Conservation (phyloP, 2,888 invertebrate species). For the Piscicola geometra region DNA sequence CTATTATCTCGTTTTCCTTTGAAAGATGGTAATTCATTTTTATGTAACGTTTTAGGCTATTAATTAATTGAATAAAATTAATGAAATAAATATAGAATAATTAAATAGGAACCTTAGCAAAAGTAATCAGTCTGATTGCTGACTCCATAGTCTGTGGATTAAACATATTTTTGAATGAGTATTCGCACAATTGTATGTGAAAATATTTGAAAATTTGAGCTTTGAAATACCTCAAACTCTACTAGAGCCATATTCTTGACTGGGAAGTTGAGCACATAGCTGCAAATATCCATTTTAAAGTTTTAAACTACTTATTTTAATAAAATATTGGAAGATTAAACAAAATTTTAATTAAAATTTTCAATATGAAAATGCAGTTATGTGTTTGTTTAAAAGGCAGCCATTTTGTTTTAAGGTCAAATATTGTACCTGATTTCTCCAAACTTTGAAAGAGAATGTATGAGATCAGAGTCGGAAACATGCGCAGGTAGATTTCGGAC, state of each 20-base stretch:
- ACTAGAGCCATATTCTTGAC: slow-evolving; percentile 37
- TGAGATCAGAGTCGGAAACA: slow-evolving; percentile 57
- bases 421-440: slow-evolving; percentile 53
- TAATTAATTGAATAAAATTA: background rate
- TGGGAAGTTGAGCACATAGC: slow-evolving; percentile 37
- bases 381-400: background rate
- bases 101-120: slow-evolving; percentile 40
- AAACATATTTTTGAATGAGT: background rate
- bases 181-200: background rate
- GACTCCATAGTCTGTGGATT: slow-evolving; percentile 38
- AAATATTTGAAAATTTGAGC: too few relatives aligned
- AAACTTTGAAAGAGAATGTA: slow-evolving; percentile 58
- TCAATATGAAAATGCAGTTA: too few relatives aligned
- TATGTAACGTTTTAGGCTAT: slow-evolving; percentile 24
- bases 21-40: background rate
- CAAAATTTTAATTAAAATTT: too few relatives aligned
- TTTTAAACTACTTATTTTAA: too few relatives aligned
- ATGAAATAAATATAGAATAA: background rate
- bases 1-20: slow-evolving; percentile 39
- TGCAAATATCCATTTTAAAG: slow-evolving; percentile 13
- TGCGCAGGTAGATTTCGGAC: slow-evolving; percentile 56
- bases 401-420: background rate
- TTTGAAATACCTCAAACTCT: slow-evolving; percentile 38
- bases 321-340: too few relatives aligned
- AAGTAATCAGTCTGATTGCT: slow-evolving; percentile 38